A percentile compares a stretch with the other conserved stretches of the same genome.
Conservation (phyloP, 1,140 invertebrate species). For the Eumaeus atala region DNA sequence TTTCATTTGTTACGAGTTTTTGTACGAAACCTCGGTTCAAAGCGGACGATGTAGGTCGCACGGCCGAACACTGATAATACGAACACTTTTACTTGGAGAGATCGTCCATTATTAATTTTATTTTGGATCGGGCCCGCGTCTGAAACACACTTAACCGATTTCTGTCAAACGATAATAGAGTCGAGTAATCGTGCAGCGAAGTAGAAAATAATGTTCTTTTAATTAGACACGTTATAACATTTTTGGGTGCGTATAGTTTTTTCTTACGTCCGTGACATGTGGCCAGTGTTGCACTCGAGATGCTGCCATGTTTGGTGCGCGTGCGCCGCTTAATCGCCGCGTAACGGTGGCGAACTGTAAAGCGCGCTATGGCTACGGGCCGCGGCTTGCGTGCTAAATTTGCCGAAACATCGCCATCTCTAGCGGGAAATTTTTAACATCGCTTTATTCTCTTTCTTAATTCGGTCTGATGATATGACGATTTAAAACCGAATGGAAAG, state of each 20-base stretch:
- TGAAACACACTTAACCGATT: constrained; percentile 33
- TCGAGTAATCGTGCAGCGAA: constrained; percentile 20
- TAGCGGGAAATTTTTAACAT: constrained; percentile 68
- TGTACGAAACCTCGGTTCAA: constrained; percentile 36
- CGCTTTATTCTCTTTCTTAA: constrained; percentile 32
- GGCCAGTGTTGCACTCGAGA: constrained; percentile 31
- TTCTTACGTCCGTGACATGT: constrained; percentile 35
- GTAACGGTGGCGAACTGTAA: constrained; percentile 71
- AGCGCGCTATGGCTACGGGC: constrained; percentile 60
- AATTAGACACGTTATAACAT: constrained; percentile 8
- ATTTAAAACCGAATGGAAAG: too few relatives aligned
- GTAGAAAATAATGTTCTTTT: constrained; percentile 1
- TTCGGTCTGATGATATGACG: background rate
- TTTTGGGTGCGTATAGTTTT: constrained; percentile 16
- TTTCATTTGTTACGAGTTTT: constrained; percentile 48
- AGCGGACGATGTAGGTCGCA: constrained; percentile 53
- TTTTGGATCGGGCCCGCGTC: constrained; percentile 32
- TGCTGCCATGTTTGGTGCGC: constrained; percentile 39
- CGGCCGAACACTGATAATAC: constrained; percentile 55
- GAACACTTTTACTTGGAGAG: constrained; percentile 65
- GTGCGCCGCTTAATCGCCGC: constrained; percentile 60
- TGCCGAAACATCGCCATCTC: constrained; percentile 65
- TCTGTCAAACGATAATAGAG: constrained; percentile 28
- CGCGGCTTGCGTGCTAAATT: constrained; percentile 67
- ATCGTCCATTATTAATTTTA: constrained; percentile 54